Base-by-base conservation (phyloP, 64 coral and sea anemone species). In the Stichodactyla helianthus region DNA sequence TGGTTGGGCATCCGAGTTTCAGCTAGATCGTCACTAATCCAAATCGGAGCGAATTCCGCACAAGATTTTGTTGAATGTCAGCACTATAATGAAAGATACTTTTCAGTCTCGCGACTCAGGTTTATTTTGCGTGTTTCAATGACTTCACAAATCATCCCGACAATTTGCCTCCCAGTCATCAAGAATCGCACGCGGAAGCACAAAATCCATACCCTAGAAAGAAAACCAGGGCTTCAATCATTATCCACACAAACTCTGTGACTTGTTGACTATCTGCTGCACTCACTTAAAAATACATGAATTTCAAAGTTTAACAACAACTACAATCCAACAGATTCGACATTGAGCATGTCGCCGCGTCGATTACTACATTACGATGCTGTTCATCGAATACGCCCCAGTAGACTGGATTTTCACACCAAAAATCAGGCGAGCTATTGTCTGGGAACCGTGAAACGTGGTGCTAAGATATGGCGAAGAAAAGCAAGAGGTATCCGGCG, bases 241-340 rank as follows among this genome's bases (percentile, higher is more conserved):
- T 31, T 13, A 26, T 74, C 2, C 1, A 74, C 68, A 74, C 25
- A 81, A 54, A 54, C 78, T 20, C 12, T 77, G 79, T 79, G 71
- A 84, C 77, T 90, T 90, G 84, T 90, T 90, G 89, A 90, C 89
- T 90, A 90, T 85, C 52, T 84, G 71, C 77, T 74, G 77, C 89
- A 68, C 17, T 82, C 84, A 87, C 71, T 92, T 82, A 92, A 92
- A 92, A 87, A 92, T 92, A 87, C 54, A 92, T 92, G 90, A 92
- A 92, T 92, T 92, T 82, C 84, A 71, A 92, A 87, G 90, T 92
- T 92, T 87, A 92, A 92, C 90, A 92, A 80, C 85, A 92, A 71
- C 63, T 78, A 62, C 76, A 64, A 92, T 85, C 56, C 90, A 82
- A 83, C 90, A 92, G 90, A 92, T 74, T 35, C 68, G 25, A 63